Base-by-base conservation (phyloP, 2,113 vertebrate genomes). In the Thalassarche chlororhynchos region DNA sequence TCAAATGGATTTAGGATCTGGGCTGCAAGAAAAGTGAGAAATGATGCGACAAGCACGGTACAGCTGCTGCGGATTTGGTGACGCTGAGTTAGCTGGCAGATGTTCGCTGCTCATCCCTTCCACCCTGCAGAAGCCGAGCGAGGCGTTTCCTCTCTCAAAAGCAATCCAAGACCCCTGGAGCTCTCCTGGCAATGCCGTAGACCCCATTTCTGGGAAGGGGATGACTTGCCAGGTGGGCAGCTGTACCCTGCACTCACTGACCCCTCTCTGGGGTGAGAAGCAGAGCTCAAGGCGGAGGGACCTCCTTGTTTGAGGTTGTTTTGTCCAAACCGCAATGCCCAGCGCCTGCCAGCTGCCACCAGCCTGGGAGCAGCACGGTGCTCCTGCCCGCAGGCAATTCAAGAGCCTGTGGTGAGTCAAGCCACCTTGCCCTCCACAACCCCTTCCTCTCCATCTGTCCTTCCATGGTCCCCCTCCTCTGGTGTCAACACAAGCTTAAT, bases 401-500 rank as follows among this genome's bases (percentile, higher is more conserved):
- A 34, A 54, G 79, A 89, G 46, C 80, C 18, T 16, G n/a, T n/a
- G 40, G 58, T 64, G 66, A 64, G n/a, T 26, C 75, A 72, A 62
- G 26, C 72, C 77, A 60, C 52, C 38, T 34, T 44, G 24, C 18
- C n/a, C 28, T 12, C n/a, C 2, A 1, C 62, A 47, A 14, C 60
- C 46, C 44, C 36, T 65, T 79, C 58, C 31, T 49, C 51, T 75
- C 91, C 40, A 47, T 87, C 81, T 84, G 87, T 52, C 84, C 68
- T 91, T 71, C 89, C 60, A 7, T 36, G 47, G 52, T 89, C 65
- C 69, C 68, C 83, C 71, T 95, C 68, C 93, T 47, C 91, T 25
- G 19, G 38, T 87, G 92, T 93, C 94, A 83, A 93, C 92, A 89
- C 12, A 11, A 89, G 74, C 86, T 81, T 92, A 93, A 92, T 95